A percentile compares a stretch with the other conserved stretches of the same genome.
These are phyloP conservation scores for Argyrosomus regius DNA, from an alignment of 2,797 vertebrate genomes.

Conservation along the genomic window DNA sequence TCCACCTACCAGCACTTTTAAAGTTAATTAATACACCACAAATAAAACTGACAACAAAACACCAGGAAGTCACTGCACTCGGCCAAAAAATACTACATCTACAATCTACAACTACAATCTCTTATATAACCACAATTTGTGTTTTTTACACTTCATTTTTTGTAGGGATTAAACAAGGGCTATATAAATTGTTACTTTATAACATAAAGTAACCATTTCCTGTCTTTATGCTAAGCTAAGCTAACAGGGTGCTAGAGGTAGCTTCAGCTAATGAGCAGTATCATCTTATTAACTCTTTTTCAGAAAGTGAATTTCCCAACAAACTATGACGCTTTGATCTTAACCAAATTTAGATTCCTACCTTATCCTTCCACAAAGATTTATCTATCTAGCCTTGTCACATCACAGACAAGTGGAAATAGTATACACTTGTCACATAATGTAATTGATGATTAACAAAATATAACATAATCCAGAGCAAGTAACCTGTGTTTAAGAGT, in stretches of 20 bases:
- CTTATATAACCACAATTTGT: background rate
- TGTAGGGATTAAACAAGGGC: background rate
- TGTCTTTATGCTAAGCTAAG: background rate
- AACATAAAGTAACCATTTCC: background rate
- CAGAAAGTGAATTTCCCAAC: no score
- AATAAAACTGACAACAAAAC: no score
- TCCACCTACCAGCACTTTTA: no score
- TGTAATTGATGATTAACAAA: background rate
- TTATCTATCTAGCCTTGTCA: background rate
- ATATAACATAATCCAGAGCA: background rate
- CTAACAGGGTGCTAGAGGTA: background rate
- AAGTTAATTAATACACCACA: no score
- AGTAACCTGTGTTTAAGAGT: background rate
- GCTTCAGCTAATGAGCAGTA: background rate
- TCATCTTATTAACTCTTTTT: no score
- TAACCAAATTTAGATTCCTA: background rate
- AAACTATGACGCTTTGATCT: background rate
- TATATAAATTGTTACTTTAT: background rate
- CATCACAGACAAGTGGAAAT: background rate
- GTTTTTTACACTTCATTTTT: background rate
- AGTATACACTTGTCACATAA: background rate
- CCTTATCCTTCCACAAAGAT: background rate
- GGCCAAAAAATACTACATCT: background rate
- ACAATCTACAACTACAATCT: background rate
- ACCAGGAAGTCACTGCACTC: background rate